These are phyloP conservation scores for Heliothis peltigera DNA, from an alignment of 2,888 invertebrate species.

Conservation along the genomic window DNA sequence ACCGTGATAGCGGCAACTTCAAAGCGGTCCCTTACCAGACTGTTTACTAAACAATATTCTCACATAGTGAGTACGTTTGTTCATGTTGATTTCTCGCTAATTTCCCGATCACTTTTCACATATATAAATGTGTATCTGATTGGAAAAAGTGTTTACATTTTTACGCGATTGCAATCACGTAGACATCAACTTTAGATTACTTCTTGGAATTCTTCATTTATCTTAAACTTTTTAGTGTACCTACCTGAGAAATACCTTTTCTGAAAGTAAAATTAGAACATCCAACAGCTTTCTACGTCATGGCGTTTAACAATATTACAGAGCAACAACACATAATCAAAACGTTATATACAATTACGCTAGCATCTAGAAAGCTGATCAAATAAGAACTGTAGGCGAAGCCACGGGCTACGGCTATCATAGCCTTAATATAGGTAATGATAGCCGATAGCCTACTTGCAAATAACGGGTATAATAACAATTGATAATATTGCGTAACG, in stretches of 20 bases:
- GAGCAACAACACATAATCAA: conserved; percentile 20
- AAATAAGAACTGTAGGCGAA: conserved; percentile 42
- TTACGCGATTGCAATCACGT: conserved; percentile 13
- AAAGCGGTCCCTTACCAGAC: conserved; percentile 44
- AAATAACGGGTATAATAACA: conserved; percentile 54
- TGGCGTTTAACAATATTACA: conserved; percentile 8
- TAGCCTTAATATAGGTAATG: conserved; percentile 49
- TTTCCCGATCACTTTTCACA: conserved; percentile 36
- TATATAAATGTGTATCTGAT: conserved; percentile 33
- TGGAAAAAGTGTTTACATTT: conserved; percentile 12
- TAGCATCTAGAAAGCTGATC: conserved; percentile 48
- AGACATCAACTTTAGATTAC: not conserved
- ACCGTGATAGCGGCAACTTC: conserved; percentile 64
- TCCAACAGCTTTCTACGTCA: conserved; percentile 4
- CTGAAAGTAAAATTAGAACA: not conserved
- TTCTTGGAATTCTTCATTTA: not conserved
- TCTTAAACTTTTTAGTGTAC: not conserved
- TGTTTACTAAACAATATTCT: conserved; percentile 57
- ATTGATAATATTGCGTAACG: conserved; percentile 55
- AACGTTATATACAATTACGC: conserved; percentile 31
- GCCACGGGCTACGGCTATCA: conserved; percentile 42
- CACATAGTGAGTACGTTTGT: conserved; percentile 38
- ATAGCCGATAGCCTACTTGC: conserved; percentile 58
- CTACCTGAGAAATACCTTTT: not conserved
- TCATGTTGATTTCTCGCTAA: conserved; percentile 47